Percentiles rank a stretch among this genome's conserved stretches.
phyloP scores from a whole-genome alignment of 2,888 invertebrate genomes.

The Callyntrura guangdongensis region DNA sequence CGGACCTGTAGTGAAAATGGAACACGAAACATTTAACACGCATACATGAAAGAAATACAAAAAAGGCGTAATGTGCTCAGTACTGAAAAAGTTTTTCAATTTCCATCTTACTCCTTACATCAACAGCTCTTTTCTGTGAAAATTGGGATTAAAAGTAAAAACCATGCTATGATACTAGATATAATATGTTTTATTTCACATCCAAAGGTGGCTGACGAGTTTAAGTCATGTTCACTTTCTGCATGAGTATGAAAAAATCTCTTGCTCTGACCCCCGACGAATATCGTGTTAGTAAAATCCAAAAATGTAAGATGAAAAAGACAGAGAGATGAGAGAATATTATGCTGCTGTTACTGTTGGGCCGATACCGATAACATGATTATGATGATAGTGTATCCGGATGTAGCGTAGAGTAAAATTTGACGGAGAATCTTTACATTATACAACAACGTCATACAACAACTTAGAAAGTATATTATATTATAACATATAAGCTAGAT shows the following conservation, averaged over 20 bases:
- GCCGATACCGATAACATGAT: neutral
- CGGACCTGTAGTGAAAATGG: too few relatives aligned
- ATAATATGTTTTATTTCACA: neutral
- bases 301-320: conserved; percentile 16
- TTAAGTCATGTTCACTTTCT: neutral
- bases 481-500: neutral
- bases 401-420: conserved; percentile 49
- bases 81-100: neutral
- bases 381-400: conserved; percentile 39
- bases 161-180: neutral
- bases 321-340: conserved; percentile 16
- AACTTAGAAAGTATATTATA: too few relatives aligned
- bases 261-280: conserved; percentile 36
- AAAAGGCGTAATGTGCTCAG: neutral
- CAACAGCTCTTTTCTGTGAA: neutral
- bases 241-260: conserved; percentile 16
- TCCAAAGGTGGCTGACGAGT: conserved; percentile 30
- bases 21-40: too few relatives aligned
- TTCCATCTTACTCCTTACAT: neutral
- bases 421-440: neutral
- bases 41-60: neutral
- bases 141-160: neutral
- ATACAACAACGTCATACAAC: neutral
- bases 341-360: neutral
- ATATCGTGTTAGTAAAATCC: conserved; percentile 15